These are phyloP conservation scores for Acrobasis consociella DNA, from an alignment of 2,888 invertebrate species.

Conservation along the genomic window DNA sequence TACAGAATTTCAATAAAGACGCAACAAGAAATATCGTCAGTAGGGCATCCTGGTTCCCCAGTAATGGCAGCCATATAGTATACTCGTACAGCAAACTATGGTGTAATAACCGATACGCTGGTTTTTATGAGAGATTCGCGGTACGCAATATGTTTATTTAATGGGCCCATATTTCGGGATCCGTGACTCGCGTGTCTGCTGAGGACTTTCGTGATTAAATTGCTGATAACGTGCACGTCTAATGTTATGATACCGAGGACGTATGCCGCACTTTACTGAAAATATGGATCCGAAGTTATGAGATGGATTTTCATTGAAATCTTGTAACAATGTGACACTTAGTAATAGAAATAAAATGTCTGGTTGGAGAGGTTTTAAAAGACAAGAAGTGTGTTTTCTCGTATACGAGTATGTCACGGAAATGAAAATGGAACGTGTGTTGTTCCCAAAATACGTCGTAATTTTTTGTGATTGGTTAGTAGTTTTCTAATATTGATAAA, in stretches of 20 bases:
- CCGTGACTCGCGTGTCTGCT: slow-evolving; percentile 45
- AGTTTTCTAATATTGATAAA: too few species aligned
- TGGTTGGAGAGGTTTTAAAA: too few species aligned
- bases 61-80: slow-evolving; percentile 49
- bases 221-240: slow-evolving; percentile 18
- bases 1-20: slow-evolving; percentile 77
- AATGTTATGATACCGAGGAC: slow-evolving; percentile 13
- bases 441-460: too few species aligned
- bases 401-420: too few species aligned
- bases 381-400: too few species aligned
- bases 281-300: background rate
- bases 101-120: slow-evolving; percentile 58
- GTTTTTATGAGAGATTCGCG: slow-evolving; percentile 70
- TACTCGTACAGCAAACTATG: slow-evolving; percentile 47
- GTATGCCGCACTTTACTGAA: slow-evolving; percentile 10
- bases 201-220: slow-evolving; percentile 38
- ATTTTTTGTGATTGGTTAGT: too few species aligned
- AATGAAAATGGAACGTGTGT: too few species aligned
- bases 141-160: slow-evolving; percentile 69
- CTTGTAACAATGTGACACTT: background rate
- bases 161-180: slow-evolving; percentile 55
- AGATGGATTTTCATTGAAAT: background rate
- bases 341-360: background rate
- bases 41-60: slow-evolving; percentile 44
- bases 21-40: slow-evolving; percentile 62